Evolutionary conservation across 1,140 invertebrate genomes (phyloP), one percentile per base, ranked within the genome.

Genomic region (Globodera rostochiensis): DNA sequence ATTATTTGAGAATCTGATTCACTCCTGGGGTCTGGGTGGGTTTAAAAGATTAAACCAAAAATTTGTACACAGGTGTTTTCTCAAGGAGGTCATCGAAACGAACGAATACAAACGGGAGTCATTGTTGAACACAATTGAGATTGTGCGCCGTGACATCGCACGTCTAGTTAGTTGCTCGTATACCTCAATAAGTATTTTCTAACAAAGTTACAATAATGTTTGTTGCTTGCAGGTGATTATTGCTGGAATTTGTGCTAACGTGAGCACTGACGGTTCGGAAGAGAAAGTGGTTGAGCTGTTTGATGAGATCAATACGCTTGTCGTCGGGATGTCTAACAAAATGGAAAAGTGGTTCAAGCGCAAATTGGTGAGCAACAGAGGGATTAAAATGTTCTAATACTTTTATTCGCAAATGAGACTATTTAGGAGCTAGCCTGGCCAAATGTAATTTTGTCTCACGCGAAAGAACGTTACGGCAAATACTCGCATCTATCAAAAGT

Each of bases 91-190:
- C 67, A 69, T 69, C 8, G 67, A 69, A 69, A 8, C 67, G 8
- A 69, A 69, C 15, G 3, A 19, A 21, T 69, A 45, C n/a, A 19
- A 69, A 19, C 8, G 67, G 36, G 67, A 69, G 8, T 7, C 67
- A 1, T 19, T 69, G 6, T 0, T 45, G 6, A 69, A 69, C 15
- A 45, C 36, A 45, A 15, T 69, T 8, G 67, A 69, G 15, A 69
- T 69, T 69, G 67, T 69, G 67, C 67, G 67, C 8, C n/a, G 67
- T 11, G 67, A 69, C 67, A 69, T 69, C 36, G 36, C 67, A 7
- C 67, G 67, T 21, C 15, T 69, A 45, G 67, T 69, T 15, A 45
- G 67, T 69, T 45, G n/a, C 13, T 15, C 36, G 36, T 36, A 36
- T 36, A 36, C 3, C 3, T 36, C 21, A 66, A 21, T 13, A 13